Conservation (phyloP, 1,140 invertebrate species). For the Magallana ariakensis region DNA sequence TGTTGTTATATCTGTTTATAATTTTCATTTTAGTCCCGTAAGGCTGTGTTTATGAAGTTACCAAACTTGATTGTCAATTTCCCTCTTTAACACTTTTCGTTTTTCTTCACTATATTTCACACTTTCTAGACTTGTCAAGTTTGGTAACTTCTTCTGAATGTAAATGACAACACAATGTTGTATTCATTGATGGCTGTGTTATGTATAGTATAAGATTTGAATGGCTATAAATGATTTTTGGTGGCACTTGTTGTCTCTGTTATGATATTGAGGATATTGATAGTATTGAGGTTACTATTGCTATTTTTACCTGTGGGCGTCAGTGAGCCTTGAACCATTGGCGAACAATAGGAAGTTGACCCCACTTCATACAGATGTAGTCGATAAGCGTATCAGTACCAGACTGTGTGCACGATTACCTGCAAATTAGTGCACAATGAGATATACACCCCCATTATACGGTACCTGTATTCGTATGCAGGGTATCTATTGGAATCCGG, state of each 20-base stretch:
- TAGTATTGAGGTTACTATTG: no score
- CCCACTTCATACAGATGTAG: no score
- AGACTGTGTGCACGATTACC: no score
- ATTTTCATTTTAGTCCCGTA: constrained; percentile 21
- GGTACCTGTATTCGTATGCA: no score
- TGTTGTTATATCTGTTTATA: constrained; percentile 22
- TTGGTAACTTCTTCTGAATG: not conserved
- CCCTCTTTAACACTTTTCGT: not conserved
- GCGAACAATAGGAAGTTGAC: no score
- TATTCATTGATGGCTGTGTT: constrained; percentile 28
- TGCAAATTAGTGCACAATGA: no score
- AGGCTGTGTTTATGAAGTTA: constrained; percentile 5
- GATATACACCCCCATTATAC: no score
- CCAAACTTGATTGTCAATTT: not conserved
- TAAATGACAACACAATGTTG: constrained; percentile 31
- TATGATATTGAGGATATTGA: no score
- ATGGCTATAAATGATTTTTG: constrained; percentile 31
- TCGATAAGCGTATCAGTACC: no score
- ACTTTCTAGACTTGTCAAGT: not conserved
- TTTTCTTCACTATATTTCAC: not conserved
- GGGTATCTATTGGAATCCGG: no score
- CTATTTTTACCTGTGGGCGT: no score
- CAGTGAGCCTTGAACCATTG: no score
- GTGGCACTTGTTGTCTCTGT: not conserved
- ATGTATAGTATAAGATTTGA: constrained; percentile 27